phyloP scores from a whole-genome alignment of 64 coral and sea anemone genomes.

The Actinia tenebrosa region DNA sequence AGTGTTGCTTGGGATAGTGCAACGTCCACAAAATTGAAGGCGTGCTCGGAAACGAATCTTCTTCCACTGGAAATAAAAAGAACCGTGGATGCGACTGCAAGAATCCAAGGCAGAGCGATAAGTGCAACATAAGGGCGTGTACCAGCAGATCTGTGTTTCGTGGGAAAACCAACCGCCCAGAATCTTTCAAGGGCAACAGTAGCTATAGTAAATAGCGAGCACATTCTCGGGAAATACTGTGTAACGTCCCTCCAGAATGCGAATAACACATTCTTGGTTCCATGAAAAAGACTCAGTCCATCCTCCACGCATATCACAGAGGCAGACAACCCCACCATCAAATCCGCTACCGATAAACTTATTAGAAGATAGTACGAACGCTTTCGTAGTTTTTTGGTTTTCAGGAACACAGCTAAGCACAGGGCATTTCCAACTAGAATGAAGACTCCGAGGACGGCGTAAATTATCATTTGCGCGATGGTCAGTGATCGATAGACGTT shows the following conservation, averaged over 20 bases:
- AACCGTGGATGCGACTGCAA: neutral
- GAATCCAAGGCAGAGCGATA: neutral
- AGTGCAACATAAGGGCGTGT: neutral
- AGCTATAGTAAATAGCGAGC: conserved; percentile 1
- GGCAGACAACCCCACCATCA: neutral
- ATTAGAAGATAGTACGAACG: conserved; percentile 17
- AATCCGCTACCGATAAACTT: conserved; percentile 12
- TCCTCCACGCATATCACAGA: neutral
- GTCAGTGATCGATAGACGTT: neutral
- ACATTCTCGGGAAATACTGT: conserved; percentile 11
- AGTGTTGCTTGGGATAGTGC: neutral
- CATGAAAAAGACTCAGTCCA: neutral
- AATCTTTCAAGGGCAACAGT: neutral
- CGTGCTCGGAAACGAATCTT: neutral
- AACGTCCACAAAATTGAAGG: neutral
- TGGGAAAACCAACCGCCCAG: conserved; percentile 13
- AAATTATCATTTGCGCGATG: conserved; percentile 15
- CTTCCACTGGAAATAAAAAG: neutral
- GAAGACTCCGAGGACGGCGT: neutral
- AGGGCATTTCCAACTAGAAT: conserved; percentile 12
- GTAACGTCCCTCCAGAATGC: conserved; percentile 3
- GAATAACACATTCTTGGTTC: neutral
- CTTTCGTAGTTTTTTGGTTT: neutral
- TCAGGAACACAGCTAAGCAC: neutral
- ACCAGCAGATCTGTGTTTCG: neutral